Evolutionary conservation across 53 echinoderm and acorn worm genomes (phyloP), one percentile per base, ranked within the genome.

Genomic region (Paelopatides confundens): DNA sequence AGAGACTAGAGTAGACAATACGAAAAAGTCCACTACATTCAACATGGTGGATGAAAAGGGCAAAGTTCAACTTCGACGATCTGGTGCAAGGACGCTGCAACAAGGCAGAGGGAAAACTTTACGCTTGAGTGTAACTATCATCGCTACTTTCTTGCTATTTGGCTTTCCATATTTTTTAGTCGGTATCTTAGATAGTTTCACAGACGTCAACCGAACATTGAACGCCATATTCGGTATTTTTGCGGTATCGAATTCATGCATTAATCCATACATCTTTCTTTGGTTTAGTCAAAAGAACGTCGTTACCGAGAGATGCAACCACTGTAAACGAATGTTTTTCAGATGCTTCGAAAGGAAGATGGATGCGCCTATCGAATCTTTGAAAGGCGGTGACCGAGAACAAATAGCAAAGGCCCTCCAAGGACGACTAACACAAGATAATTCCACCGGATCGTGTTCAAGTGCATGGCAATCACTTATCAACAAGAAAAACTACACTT

Each of bases 41-140:
- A 83, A 87, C 53, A 48, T 85, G 46, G 77, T 88, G 35, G 82
- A 89, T 28, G 90, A 95, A 65, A 91, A 92, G 51, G 86, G 90
- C 1, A 92, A 92, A 47, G 70, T 97, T 83, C 90, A 81, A 23
- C 69, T 97, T 12, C 92, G 92, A 71, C 93, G 98, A 76, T 93
- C 98, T 12, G 93, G 98, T 3, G 92, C 95, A 17, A 91, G 88
- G 12, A 92, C 96, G 28, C 82, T 97, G 0, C 90, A 90, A 68
- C 88, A 93, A 34, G 98, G 95, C 35, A 97, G 95, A 76, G 90
- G 93, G n/a, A 97, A 97, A 82, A 97, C 98, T 18, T 82, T 97
- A 27, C 92, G 93, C 40, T 95, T 97, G 98, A 94, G 93, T 35
- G 85, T 77, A 17, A 95, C 94, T 40, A 98, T 98, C 43, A 92